phyloP scores from a whole-genome alignment of 1,140 invertebrate genomes.

The Oreohelix idahoensis region DNA sequence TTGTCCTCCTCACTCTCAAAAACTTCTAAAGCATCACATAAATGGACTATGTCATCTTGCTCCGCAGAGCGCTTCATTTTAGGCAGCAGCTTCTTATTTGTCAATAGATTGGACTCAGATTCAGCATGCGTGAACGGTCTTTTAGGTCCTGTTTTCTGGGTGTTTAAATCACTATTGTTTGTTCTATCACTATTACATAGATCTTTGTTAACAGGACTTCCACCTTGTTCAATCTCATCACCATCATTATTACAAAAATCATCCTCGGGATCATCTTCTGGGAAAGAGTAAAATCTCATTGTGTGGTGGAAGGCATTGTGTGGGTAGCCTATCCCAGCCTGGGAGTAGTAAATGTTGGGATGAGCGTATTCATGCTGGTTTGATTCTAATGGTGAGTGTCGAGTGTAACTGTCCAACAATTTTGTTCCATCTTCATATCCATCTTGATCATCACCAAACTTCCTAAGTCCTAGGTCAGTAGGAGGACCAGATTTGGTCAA shows the following conservation, averaged over 20 bases:
- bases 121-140: slow-evolving; percentile 49
- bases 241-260: not conserved
- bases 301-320: slow-evolving; percentile 57
- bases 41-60: slow-evolving; percentile 53
- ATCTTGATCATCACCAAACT: not conserved
- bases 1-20: slow-evolving; percentile 49
- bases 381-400: slow-evolving; percentile 55
- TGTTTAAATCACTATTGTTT: not conserved
- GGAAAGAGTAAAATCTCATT: slow-evolving; percentile 32
- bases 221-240: not conserved
- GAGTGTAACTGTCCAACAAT: slow-evolving; percentile 5
- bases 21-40: slow-evolving; percentile 52
- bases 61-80: slow-evolving; percentile 55
- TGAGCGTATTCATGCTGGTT: slow-evolving; percentile 59
- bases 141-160: slow-evolving; percentile 22
- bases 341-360: slow-evolving; percentile 57
- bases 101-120: slow-evolving; percentile 48
- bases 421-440: not conserved
- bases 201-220: not conserved
- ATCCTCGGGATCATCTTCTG: not conserved
- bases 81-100: slow-evolving; percentile 33
- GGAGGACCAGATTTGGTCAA: not conserved
- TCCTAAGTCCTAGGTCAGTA: not conserved
- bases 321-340: slow-evolving; percentile 59
- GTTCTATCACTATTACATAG: slow-evolving; percentile 8